Evolutionary conservation across 2,797 vertebrate species (phyloP), one percentile per base, ranked within the genome.

Genomic region (Borostomias antarcticus): DNA sequence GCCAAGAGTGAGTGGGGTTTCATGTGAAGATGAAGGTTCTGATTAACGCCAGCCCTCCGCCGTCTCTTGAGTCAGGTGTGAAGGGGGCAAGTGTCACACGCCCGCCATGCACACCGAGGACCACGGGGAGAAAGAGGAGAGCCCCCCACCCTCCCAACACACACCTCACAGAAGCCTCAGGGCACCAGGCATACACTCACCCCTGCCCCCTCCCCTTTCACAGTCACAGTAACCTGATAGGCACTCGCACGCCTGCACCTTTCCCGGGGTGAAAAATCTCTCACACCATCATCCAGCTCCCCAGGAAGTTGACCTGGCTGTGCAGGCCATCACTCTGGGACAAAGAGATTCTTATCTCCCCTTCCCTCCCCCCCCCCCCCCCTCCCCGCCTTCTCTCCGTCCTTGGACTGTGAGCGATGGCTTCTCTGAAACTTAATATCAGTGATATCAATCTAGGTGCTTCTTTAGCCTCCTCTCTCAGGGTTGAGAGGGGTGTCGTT

Each of bases 351-450:
- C 74, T 85, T 91, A 92, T 93, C 90, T 70, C 73, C 60, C 72
- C 67, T 74, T 43, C 56, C 37, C 13, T 19, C 48, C 30, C 63
- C 54, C 43, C 51, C 62, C 35, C 73, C 63, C 72, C 62, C 69
- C 66, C 45, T 58, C 67, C 25, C 21, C 50, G 72, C 30, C 29
- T 15, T 40, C 17, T 17, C 23, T 15, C 32, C 48, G 65, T 58
- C 63, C 68, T 75, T 69, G 64, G 77, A 73, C 53, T 25, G 69
- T 81, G 86, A 91, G 76, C 68, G 58, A 88, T 87, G 86, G 83
- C 82, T 88, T 81, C 67, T 85, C 78, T 88, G 90, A 89, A 92
- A 93, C 83, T 72, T 68, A 89, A 91, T 91, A 91, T 89, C 80
- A 73, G 81, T 87, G 88, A 91, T 91, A 88, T 90, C n/a, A 81